Evolutionary conservation across 2,113 vertebrate genomes (phyloP).

Genomic region (Cacatua alba): DNA sequence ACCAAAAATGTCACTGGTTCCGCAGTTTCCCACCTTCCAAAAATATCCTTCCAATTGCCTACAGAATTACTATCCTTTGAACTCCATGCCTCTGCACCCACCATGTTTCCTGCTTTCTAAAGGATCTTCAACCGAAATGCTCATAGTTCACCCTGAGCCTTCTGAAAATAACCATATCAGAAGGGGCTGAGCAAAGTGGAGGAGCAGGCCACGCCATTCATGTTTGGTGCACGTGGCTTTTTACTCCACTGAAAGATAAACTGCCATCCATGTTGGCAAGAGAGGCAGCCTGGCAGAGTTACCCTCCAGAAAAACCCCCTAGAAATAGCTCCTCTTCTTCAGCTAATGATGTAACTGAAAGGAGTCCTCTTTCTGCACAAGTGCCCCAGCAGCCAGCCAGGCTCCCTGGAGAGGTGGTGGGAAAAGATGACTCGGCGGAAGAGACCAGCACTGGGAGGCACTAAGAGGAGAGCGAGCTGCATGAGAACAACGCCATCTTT

Average conservation of each 20-base stretch:
- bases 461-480: neutral
- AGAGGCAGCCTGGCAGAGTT: neutral
- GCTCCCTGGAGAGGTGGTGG: neutral
- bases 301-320: neutral
- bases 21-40: neutral
- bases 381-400: neutral
- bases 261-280: neutral
- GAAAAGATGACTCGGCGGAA: neutral
- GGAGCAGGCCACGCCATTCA: neutral
- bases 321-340: conserved; percentile 25
- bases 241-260: conserved; percentile 10
- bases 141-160: neutral
- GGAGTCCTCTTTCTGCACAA: neutral
- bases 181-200: neutral
- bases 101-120: neutral
- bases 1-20: neutral
- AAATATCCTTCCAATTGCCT: neutral
- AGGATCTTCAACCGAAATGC: neutral
- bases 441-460: neutral
- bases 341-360: neutral
- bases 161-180: fast-evolving
- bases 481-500: neutral
- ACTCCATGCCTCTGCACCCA: neutral
- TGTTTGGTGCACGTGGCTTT: fast-evolving
- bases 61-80: neutral